A percentile compares a stretch with the other conserved stretches of the same genome.
Evolutionary conservation across 2,888 invertebrate species (phyloP).

Genomic region (Petrolisthes manimaculis): DNA sequence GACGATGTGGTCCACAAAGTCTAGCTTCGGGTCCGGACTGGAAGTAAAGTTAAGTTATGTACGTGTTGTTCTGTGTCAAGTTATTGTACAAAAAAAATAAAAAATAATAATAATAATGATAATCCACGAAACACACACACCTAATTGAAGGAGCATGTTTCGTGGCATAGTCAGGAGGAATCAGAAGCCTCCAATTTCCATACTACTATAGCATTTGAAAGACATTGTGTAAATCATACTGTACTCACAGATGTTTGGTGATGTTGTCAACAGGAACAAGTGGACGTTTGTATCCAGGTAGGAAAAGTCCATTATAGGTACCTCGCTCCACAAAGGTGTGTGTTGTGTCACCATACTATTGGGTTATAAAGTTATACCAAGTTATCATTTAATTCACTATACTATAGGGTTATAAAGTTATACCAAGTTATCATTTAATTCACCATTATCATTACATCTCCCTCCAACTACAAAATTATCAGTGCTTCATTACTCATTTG

Average conservation of each 20-base stretch:
- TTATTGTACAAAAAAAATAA: background rate
- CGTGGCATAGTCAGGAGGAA: too few relatives aligned
- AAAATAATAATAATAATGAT: background rate
- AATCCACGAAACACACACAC: too few relatives aligned
- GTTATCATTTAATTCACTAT: constrained; percentile 68
- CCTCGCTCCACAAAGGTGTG: constrained; percentile 94
- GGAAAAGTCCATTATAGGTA: constrained; percentile 84
- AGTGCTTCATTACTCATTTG: too few relatives aligned
- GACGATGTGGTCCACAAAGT: constrained; percentile 96
- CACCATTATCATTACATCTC: too few relatives aligned
- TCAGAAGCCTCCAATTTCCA: background rate
- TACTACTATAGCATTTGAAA: background rate
- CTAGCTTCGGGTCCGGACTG: constrained; percentile 71
- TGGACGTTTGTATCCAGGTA: constrained; percentile 82
- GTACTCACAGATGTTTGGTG: constrained; percentile 54
- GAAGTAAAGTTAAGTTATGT: background rate
- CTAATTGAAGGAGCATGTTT: too few relatives aligned
- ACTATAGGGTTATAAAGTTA: constrained; percentile 75
- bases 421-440: too few relatives aligned
- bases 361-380: constrained; percentile 61
- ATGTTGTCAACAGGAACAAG: constrained; percentile 49
- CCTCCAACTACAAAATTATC: too few relatives aligned
- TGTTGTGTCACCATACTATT: constrained; percentile 94
- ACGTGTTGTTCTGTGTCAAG: background rate
- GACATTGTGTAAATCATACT: background rate